Percentiles rank a stretch among this genome's conserved stretches.
phyloP scores from a whole-genome alignment of 2,113 vertebrate genomes.

The Engystomops pustulosus region DNA sequence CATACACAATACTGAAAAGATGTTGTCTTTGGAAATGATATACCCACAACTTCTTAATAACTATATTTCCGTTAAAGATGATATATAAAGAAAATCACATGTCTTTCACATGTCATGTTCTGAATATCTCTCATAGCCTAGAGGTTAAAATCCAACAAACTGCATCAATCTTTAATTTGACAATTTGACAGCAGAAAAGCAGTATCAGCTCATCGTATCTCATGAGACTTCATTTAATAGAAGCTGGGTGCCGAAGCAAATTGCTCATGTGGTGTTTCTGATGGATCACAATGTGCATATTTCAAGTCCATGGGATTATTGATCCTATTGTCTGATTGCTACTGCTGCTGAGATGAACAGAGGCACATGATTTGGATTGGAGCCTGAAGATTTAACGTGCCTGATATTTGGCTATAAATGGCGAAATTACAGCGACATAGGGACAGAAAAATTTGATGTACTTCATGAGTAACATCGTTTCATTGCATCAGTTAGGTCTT shows the following conservation, averaged over 20 bases:
- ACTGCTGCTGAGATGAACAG: background rate
- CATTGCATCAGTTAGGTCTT: background rate
- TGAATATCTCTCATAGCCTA: background rate
- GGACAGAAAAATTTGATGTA: background rate
- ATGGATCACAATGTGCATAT: conserved; percentile 2
- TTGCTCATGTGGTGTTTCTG: background rate
- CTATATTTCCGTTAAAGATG: background rate
- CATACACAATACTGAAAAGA: too few species aligned
- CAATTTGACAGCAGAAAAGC: background rate
- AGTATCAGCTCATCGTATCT: background rate
- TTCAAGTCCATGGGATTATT: conserved; percentile 3
- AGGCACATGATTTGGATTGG: background rate
- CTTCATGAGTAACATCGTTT: background rate
- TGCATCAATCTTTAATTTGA: background rate
- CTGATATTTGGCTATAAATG: background rate
- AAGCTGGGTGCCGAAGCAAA: background rate
- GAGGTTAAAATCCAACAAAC: background rate
- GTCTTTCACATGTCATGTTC: background rate
- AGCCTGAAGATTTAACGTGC: background rate
- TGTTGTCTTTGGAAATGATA: too few species aligned
- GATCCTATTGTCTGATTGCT: conserved; percentile 2
- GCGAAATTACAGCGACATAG: background rate
- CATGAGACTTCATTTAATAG: background rate
- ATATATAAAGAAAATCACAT: background rate
- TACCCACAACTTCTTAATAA: background rate